Conservation (phyloP, 2,113 vertebrate genomes). For the Ammospiza caudacuta region DNA sequence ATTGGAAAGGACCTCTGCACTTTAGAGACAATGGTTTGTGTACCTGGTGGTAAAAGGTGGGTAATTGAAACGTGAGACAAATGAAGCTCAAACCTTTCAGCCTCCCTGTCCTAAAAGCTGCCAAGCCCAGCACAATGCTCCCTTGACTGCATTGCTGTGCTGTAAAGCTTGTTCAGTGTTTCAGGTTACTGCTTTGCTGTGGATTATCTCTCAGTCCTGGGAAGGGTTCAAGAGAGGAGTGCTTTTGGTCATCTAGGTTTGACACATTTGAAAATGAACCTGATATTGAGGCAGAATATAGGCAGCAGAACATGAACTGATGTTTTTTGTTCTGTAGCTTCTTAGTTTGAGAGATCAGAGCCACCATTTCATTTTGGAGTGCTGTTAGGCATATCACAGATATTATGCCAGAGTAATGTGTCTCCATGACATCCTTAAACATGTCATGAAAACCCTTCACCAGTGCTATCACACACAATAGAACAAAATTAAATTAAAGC, state of each 20-base stretch:
- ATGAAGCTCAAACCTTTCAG: not conserved
- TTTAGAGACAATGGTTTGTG: not conserved
- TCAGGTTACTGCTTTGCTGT: not conserved
- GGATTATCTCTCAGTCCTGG: not conserved
- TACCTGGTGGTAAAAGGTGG: not conserved
- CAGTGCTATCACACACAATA: not conserved
- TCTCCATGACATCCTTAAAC: not conserved
- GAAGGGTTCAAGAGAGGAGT: not conserved
- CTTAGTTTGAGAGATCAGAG: not conserved
- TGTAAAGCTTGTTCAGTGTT: not conserved
- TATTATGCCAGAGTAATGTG: not conserved
- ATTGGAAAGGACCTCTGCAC: not conserved
- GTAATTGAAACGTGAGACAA: not conserved
- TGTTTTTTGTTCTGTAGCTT: not conserved
- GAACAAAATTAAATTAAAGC: not conserved
- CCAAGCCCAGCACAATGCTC: not conserved
- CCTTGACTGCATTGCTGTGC: not conserved
- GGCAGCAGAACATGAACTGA: not conserved
- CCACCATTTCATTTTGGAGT: not conserved
- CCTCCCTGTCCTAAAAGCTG: not conserved
- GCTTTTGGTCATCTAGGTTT: not conserved
- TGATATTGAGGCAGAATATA: not conserved
- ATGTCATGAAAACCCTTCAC: not conserved
- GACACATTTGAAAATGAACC: not conserved
- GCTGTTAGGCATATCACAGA: not conserved